Evolutionary conservation across 2,888 invertebrate genomes (phyloP).

Genomic region (Thereva nobilitata): DNA sequence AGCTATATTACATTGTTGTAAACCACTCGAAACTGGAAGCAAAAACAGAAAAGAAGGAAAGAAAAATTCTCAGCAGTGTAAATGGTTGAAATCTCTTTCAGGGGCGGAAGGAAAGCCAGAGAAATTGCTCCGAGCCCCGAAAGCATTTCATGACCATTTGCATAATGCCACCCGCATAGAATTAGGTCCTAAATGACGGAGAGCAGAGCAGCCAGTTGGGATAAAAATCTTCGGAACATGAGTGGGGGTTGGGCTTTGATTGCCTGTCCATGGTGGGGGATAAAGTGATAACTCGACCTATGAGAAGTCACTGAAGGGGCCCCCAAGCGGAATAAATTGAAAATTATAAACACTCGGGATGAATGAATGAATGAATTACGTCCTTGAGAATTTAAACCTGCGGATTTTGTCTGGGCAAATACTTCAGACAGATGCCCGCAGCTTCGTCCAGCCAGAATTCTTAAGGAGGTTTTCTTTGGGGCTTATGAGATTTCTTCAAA

Average conservation of each 20-base stretch:
- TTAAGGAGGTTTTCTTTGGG: too few relatives aligned
- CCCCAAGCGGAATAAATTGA: too few relatives aligned
- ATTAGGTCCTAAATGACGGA: conserved; percentile 20
- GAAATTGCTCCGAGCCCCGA: conserved; percentile 13
- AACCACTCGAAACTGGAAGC: conserved; percentile 3
- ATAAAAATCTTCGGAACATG: conserved; percentile 22
- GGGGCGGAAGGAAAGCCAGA: not conserved
- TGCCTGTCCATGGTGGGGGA: not conserved
- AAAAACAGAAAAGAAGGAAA: not conserved
- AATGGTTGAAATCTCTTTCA: not conserved
- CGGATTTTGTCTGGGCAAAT: too few relatives aligned
- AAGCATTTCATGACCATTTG: conserved; percentile 26
- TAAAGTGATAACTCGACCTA: too few relatives aligned
- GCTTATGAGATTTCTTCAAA: too few relatives aligned
- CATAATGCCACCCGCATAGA: conserved; percentile 19
- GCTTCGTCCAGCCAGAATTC: too few relatives aligned
- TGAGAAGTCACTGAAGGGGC: too few relatives aligned
- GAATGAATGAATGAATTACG: too few relatives aligned
- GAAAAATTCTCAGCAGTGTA: not conserved
- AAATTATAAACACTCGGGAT: too few relatives aligned
- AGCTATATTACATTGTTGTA: conserved; percentile 23
- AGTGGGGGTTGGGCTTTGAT: conserved; percentile 10
- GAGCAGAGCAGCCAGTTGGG: conserved; percentile 18
- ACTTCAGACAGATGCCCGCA: too few relatives aligned
- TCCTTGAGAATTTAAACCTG: too few relatives aligned